phyloP scores from a whole-genome alignment of 2,797 vertebrate species.

The Choloepus didactylus region DNA sequence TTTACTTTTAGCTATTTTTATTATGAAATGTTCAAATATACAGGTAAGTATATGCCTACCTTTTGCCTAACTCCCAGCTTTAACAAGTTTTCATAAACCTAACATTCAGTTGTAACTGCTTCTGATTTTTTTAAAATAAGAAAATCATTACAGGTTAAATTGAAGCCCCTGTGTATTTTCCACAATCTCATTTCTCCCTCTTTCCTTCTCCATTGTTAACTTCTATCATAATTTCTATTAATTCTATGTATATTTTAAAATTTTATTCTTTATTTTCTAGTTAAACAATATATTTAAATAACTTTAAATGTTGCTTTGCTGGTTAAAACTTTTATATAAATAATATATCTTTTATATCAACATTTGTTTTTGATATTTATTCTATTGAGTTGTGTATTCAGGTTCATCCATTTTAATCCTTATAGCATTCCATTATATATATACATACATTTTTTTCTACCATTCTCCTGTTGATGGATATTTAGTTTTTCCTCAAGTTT shows the following conservation, averaged over 20 bases:
- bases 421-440: background rate
- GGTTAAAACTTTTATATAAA: conserved; percentile 27
- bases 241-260: background rate
- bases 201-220: background rate
- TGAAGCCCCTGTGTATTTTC: background rate
- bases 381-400: background rate
- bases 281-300: background rate
- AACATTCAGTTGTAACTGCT: background rate
- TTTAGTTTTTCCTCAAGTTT: background rate
- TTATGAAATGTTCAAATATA: conserved; percentile 36
- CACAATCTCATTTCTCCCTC: background rate
- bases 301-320: conserved; percentile 17
- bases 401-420: background rate
- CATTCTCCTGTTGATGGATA: background rate
- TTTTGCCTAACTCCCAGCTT: background rate
- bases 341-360: background rate
- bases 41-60: background rate
- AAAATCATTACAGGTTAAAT: background rate
- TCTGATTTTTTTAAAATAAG: conserved; percentile 25
- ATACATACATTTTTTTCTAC: background rate
- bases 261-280: conserved; percentile 24
- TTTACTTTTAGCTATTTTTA: conserved; percentile 39
- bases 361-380: background rate
- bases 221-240: background rate
- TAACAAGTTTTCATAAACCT: conserved; percentile 16